phyloP scores from a whole-genome alignment of 2,113 vertebrate species.

The Phyllostomus hastatus region DNA sequence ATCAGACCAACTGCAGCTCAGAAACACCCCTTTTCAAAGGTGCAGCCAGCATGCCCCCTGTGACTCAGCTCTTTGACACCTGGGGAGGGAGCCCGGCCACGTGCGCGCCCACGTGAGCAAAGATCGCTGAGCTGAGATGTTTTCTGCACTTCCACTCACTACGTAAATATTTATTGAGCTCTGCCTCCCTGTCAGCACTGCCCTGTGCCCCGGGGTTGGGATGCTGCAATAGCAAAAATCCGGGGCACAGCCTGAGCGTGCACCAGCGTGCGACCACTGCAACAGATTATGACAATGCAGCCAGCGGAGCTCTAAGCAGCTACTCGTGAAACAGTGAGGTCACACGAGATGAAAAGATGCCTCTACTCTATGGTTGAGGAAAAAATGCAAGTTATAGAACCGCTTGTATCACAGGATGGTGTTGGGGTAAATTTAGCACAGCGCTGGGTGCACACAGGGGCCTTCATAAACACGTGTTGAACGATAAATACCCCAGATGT shows the following conservation, averaged over 20 bases:
- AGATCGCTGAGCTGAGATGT: neutral
- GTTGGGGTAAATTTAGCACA: neutral
- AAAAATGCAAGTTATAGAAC: neutral
- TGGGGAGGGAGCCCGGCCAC: neutral
- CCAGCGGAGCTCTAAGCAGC: neutral
- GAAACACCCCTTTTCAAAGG: neutral
- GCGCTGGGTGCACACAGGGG: neutral
- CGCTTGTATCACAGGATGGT: neutral
- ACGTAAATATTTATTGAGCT: neutral
- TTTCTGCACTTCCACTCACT: neutral
- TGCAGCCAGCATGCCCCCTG: neutral
- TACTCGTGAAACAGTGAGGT: neutral
- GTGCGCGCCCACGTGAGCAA: neutral
- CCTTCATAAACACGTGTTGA: neutral
- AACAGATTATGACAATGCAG: neutral
- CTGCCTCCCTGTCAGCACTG: accelerated
- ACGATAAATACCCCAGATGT: neutral
- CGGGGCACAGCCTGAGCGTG: neutral
- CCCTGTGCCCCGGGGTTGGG: neutral
- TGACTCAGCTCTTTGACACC: too few species aligned
- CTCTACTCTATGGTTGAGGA: neutral
- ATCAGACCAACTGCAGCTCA: neutral
- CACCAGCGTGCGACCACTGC: too few species aligned
- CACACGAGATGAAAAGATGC: neutral
- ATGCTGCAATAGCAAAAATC: neutral